Base-by-base conservation (phyloP, 2,113 vertebrate genomes). In the Thamnophis sirtalis region DNA sequence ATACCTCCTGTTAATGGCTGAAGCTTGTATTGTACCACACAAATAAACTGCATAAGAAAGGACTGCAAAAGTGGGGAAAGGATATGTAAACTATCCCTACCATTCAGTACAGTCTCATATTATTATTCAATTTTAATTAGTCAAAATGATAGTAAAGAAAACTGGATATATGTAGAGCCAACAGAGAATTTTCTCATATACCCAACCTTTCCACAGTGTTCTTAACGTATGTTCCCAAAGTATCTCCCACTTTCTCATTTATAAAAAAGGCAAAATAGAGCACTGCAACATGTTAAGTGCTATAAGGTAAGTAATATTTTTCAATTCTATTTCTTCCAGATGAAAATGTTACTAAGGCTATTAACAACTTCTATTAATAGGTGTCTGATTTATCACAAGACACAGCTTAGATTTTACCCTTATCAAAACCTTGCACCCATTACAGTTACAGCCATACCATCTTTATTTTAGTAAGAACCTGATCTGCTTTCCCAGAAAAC, bases 241-340 rank as follows among this genome's bases (percentile, higher is more conserved):
- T 28, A 51, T 86, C 11, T 28, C 28, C 33, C 86, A 43, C 1
- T 55, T 38, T 55, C n/a, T 54, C 17, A 33, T 87, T 33, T 33
- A 86, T n/a, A 51, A 86, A 84, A 84, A 53, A 53, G 51, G 17
- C n/a, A 63, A 63, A 63, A 63, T 63, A 63, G 26, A 60, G 60
- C 60, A 63, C 8, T 80, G 13, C n/a, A 21, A 80, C 15, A 80
- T 80, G 15, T 80, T 80, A 80, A 80, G 33, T 38, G 13, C 3
- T 33, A 33, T 43, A 58, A 24, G 84, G 22, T 38, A 73, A 33
- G 5, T 2, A 58, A 22, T 0, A 33, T 50, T 92, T 93, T 48
- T 51, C 55, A 84, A 15, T 11, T 0, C 2, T 58, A 0, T 68
- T n/a, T 54, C 87, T 55, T 48, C 0, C 85, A n/a, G 33, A 5